Evolutionary conservation across 2,888 invertebrate species (phyloP), one percentile per base, ranked within the genome.

Genomic region (Ctenicera cuprea): DNA sequence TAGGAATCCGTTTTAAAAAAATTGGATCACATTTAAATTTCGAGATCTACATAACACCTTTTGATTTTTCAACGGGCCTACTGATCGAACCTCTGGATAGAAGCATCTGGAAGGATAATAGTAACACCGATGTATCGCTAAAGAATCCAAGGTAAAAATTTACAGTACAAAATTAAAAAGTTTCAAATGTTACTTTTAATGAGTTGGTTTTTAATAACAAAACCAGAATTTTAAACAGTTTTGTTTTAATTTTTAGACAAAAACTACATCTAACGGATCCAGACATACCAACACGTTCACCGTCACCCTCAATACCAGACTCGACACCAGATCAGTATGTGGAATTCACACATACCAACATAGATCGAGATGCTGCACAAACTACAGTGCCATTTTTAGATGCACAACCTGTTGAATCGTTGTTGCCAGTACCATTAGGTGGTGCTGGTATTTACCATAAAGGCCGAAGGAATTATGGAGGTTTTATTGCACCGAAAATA

Each of bases 1-100:
- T 18, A 90, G 92, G 94, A 22, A 89, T 93, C 0, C 91, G 93
- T 78, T 94, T 96, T 86, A 90, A 94, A 64, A 89, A 92, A 81
- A 88, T 97, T 22, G 96, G 97, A 3, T 90, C 93, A 0, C 96
- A 96, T 85, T 85, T 97, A 64, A 96, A 96, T 88, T 90, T 96
- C 77, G 96, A 96, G 88, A 94, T 95, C 65, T 90, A 90, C 72
- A 89, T 92, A 0, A 94, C 94, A 0, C 94, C 94, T 20, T 94
- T 95, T 83, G 92, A 95, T 86, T 96, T 94, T 83, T 91, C 91
- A 3, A 92, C 91, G 1, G 96, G 96, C 0, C 87, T 90, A 81
- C 87, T 97, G 26, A 26, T 26, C 11, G 87, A 89, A 14, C 91
- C 92, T 0, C 87, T 89, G 33, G 85, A 86, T 4, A 91, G 90